Evolutionary conservation across 2,888 invertebrate genomes (phyloP), one percentile per base, ranked within the genome.

Genomic region (Polydrusus cervinus): DNA sequence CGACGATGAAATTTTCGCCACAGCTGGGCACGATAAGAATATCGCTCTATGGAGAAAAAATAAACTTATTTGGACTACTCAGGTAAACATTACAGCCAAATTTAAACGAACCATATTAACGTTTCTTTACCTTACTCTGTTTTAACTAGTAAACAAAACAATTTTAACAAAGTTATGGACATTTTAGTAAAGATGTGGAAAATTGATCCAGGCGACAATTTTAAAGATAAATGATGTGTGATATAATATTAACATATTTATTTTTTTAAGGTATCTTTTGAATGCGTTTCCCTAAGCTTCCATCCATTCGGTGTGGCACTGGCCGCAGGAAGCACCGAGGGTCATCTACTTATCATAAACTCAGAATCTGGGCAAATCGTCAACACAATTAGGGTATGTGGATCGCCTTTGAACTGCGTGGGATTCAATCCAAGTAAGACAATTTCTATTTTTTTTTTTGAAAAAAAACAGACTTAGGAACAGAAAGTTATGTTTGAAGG

Each of bases 21-120:
- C 97, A 0, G 97, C 97, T 0, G 97, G 97, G 0, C 94, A 95
- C 82, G 97, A 97, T 86, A 95, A 95, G 85, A 93, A 94, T 81
- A 95, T 97, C 78, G 95, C 95, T 2, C 88, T 97, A 55, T 97
- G 97, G 97, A 92, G 95, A 76, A 93, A 95, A 75, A 96, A 95
- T 85, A 95, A 95, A 87, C 89, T 96, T 11, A 90, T 96, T 55
- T 97, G 97, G 94, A 94, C 93, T 68, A 93, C 94, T 49, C 94
- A 95, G 89, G 95, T 96, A 84, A 72, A 38, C 43, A 64, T 34
- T n/a, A n/a, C n/a, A n/a, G n/a, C n/a, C n/a, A n/a, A n/a, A n/a
- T n/a, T n/a, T n/a, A n/a, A n/a, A n/a, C n/a, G n/a, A n/a, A n/a
- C n/a, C n/a, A n/a, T n/a, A n/a, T n/a, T n/a, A n/a, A n/a, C n/a